Evolutionary conservation across 1,140 invertebrate species (phyloP).

Genomic region (Paralvinella palmiformis): DNA sequence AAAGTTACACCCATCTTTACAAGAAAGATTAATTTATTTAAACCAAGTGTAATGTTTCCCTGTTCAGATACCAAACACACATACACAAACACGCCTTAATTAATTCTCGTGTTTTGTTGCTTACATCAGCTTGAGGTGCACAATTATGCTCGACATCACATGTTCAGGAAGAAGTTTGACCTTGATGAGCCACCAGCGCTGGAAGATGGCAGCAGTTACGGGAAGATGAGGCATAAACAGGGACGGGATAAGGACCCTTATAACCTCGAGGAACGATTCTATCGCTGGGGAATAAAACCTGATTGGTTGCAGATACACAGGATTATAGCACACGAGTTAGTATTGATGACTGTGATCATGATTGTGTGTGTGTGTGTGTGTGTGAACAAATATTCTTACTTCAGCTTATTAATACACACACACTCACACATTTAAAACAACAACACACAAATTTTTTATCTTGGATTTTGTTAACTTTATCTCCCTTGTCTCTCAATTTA

Average conservation of each 20-base stretch:
- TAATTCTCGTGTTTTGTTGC: neutral
- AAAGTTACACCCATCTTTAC: no score
- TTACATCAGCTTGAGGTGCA: conserved; percentile 80
- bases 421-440: no score
- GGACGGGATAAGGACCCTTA: conserved; percentile 16
- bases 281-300: conserved; percentile 84
- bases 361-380: no score
- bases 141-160: conserved; percentile 83
- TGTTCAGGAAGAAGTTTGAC: conserved; percentile 88
- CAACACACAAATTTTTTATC: no score
- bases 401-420: no score
- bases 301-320: conserved; percentile 74
- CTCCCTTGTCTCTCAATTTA: no score
- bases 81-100: conserved; percentile 75
- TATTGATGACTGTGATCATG: neutral
- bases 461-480: no score
- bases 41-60: no score
- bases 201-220: conserved; percentile 56
- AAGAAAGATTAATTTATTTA: no score
- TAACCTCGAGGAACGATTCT: conserved; percentile 70
- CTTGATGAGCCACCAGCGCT: conserved; percentile 93
- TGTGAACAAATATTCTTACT: no score
- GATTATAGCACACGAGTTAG: conserved; percentile 19
- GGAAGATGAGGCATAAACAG: neutral
- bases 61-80: no score